Conservation (phyloP, 2,797 vertebrate genomes). For the Channa striata region DNA sequence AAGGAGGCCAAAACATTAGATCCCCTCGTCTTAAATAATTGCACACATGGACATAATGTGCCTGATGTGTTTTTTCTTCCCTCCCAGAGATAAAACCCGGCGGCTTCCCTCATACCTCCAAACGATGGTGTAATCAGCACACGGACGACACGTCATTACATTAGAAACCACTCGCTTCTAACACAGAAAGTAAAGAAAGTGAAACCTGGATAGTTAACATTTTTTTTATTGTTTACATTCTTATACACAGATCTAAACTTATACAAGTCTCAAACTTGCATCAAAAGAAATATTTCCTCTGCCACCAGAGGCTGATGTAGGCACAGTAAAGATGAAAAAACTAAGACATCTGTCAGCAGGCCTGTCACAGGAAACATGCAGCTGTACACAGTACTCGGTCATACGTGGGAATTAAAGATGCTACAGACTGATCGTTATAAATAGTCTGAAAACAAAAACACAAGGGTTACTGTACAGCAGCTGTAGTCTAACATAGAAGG, state of each 20-base stretch:
- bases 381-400: conserved; percentile 63
- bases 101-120: too few species aligned
- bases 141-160: too few species aligned
- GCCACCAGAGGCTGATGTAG: conserved; percentile 73
- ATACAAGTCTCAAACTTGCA: conserved; percentile 82
- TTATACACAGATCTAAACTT: conserved; percentile 77
- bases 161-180: too few species aligned
- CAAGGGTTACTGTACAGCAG: conserved; percentile 36
- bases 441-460: conserved; percentile 46
- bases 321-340: conserved; percentile 57
- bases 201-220: conserved; percentile 54
- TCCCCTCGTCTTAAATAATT: too few species aligned
- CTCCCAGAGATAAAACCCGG: too few species aligned
- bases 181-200: conserved; percentile 1
- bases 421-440: conserved; percentile 50
- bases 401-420: conserved; percentile 54
- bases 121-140: too few species aligned
- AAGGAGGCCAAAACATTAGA: too few species aligned
- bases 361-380: conserved; percentile 55
- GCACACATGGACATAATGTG: too few species aligned
- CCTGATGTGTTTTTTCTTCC: too few species aligned
- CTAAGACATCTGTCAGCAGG: conserved; percentile 55
- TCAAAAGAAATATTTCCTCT: conserved; percentile 71
- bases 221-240: conserved; percentile 72
- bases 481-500: conserved; percentile 63